These are phyloP conservation scores for Folsomia manolachei DNA, from an alignment of 2,888 invertebrate genomes.

Conservation along the genomic window DNA sequence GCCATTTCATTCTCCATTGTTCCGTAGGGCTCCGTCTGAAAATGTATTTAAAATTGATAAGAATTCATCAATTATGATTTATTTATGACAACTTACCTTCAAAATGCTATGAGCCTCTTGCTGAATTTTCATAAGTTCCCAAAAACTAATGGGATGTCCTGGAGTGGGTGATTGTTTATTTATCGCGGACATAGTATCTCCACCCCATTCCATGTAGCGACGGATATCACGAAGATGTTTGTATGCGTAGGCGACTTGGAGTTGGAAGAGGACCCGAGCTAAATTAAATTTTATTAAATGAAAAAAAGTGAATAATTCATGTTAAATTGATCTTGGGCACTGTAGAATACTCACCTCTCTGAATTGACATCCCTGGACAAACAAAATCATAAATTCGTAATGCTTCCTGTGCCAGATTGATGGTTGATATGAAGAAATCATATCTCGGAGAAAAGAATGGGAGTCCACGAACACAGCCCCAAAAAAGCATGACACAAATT, in stretches of 20 bases:
- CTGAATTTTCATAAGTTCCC: constrained; percentile 27
- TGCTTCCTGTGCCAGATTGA: background rate
- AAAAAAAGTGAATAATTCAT: background rate
- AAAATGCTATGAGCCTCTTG: constrained; percentile 22
- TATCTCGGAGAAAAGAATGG: constrained; percentile 22
- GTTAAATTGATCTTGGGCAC: no score
- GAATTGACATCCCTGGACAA: constrained; percentile 28
- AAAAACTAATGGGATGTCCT: constrained; percentile 24
- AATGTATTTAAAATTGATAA: background rate
- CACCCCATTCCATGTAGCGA: constrained; percentile 14
- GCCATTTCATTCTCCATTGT: constrained; percentile 29
- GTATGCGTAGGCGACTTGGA: constrained; percentile 14
- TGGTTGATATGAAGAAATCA: constrained; percentile 12
- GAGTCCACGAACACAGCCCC: constrained; percentile 24
- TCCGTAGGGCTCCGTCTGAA: constrained; percentile 25
- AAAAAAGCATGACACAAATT: constrained; percentile 23
- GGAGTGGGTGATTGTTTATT: background rate
- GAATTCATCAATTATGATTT: background rate
- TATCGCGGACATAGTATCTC: background rate
- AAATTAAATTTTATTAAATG: background rate
- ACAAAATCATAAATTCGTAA: constrained; percentile 19
- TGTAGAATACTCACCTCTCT: constrained; percentile 27
- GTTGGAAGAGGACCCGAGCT: constrained; percentile 15
- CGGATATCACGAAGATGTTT: constrained; percentile 6
- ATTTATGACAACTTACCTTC: background rate